Conservation (phyloP, 2,797 vertebrate species). For the Pseudomugil tenellus region DNA sequence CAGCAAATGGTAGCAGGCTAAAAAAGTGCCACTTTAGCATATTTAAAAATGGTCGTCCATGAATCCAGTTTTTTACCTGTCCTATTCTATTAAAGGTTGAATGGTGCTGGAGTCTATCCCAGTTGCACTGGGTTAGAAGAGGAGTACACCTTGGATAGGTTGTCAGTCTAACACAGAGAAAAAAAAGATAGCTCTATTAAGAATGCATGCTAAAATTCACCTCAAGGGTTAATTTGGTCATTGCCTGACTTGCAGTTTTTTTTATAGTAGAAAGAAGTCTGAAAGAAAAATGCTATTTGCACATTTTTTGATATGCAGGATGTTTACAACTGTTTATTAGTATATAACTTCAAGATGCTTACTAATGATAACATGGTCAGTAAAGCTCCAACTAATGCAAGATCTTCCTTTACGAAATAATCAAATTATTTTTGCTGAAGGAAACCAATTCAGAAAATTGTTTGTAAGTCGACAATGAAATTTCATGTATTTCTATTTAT, state of each 20-base stretch:
- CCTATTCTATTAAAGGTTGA: background rate
- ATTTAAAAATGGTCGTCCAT: slow-evolving; percentile 14
- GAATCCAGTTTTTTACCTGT: background rate
- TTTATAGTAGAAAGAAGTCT: background rate
- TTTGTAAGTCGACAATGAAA: too few relatives aligned
- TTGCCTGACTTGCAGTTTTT: background rate
- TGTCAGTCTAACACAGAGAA: background rate
- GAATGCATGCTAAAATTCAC: too few relatives aligned
- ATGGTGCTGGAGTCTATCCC: background rate
- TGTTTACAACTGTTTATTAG: slow-evolving; percentile 2
- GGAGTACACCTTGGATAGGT: background rate
- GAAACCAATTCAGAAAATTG: too few relatives aligned
- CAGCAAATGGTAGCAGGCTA: slow-evolving; percentile 19
- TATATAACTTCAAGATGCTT: background rate
- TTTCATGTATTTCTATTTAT: too few relatives aligned
- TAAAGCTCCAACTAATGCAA: too few relatives aligned
- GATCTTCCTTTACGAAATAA: too few relatives aligned
- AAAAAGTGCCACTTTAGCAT: slow-evolving; percentile 22
- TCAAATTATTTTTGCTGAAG: too few relatives aligned
- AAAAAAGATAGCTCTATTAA: background rate
- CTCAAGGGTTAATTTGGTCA: background rate
- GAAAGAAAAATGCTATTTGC: slow-evolving; percentile 10
- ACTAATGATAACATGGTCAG: too few relatives aligned
- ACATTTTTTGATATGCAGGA: slow-evolving; percentile 14
- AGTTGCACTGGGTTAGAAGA: background rate